Evolutionary conservation across 2,113 vertebrate genomes (phyloP).

Genomic region (Antechinus stuartii): DNA sequence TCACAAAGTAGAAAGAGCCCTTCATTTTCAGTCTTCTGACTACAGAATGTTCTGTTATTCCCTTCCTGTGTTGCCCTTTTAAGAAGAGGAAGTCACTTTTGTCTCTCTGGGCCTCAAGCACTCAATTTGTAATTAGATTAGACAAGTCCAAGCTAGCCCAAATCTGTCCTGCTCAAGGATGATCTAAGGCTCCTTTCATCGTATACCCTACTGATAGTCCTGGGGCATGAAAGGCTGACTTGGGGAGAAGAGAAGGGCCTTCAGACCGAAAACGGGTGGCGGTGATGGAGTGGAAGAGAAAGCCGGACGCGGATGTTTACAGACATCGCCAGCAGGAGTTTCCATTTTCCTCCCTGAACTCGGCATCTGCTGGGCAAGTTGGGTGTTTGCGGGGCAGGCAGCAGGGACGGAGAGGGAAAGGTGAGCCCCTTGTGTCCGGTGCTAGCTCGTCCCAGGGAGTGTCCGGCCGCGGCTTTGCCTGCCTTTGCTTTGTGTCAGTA

Average conservation of each 20-base stretch:
- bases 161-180: not conserved
- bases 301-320: not conserved
- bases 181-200: not conserved
- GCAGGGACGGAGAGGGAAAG: not conserved
- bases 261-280: not conserved
- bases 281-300: not conserved
- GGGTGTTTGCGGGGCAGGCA: not conserved
- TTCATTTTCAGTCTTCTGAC: not conserved
- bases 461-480: not conserved
- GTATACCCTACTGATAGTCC: not conserved
- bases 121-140: not conserved
- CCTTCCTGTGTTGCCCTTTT: not conserved
- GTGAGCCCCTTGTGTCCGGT: constrained; percentile 1
- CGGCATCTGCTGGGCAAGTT: not conserved
- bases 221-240: not conserved
- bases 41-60: fast-evolving
- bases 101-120: not conserved
- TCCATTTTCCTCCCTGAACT: not conserved
- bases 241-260: not conserved
- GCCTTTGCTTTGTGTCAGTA: constrained; percentile 50
- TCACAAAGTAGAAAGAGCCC: not conserved
- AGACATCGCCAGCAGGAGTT: not conserved
- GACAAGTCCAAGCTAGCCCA: not conserved
- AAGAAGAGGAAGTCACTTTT: not conserved
- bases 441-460: not conserved